Base-by-base conservation (phyloP, 2,113 vertebrate species). In the Gallinago paraguaiae region DNA sequence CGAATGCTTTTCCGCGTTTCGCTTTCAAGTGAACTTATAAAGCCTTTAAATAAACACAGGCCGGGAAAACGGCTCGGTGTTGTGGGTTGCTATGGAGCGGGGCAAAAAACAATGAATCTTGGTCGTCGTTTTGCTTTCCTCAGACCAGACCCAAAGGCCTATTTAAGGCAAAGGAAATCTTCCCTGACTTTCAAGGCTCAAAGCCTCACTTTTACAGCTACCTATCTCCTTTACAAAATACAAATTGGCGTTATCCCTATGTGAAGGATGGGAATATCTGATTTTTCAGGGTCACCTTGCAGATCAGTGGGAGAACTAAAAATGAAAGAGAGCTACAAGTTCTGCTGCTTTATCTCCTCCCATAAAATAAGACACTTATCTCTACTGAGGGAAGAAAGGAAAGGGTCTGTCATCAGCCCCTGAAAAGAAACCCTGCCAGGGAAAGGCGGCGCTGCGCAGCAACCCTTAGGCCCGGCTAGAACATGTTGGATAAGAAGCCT, bases 31-130 rank as follows among this genome's bases (percentile, higher is more conserved):
- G n/a, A 96, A 70, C 60, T 88, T 86, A 74, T 0, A 88, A 86
- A 90, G 53, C 57, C 77, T 93, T 92, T 93, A 94, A 95, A 86
- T 28, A 96, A 94, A 96, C 87, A 88, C 74, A 77, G 91, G 91
- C 74, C 90, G 93, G 89, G 94, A 64, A 93, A 92, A 85, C 17
- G 93, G 65, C 86, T 86, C 93, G 68, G 78, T 87, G 81, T 30
- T 72, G 91, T 89, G 20, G 13, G 94, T 95, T 96, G 91, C 93
- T 69, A 86, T 41, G 14, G 74, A 91, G 86, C 5, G 87, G 39
- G 50, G 84, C 86, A 96, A 93, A 39, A 39, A 97, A 96, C 93
- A 96, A 82, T 30, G 50, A 82, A 63, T 63, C 88, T 79, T 77
- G 65, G 65, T 54, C 50, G 57, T 30, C 45, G 27, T 60, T 94